A percentile compares a stretch with the other conserved stretches of the same genome.
Conservation (phyloP, 2,113 vertebrate species). For the Misgurnus mizolepis region DNA sequence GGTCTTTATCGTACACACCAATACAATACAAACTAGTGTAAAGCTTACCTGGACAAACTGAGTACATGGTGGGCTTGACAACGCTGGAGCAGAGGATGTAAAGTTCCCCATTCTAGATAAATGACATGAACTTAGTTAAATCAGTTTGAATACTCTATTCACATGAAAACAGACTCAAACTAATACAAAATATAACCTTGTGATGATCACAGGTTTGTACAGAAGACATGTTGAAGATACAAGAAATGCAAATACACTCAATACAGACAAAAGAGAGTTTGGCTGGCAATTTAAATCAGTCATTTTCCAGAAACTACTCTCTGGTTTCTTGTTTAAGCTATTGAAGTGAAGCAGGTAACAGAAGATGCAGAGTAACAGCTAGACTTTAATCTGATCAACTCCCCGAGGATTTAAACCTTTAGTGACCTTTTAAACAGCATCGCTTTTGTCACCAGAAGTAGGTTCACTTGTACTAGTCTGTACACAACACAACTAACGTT, state of each 20-base stretch:
- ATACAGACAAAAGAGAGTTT: background rate
- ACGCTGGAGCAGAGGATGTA: slow-evolving; percentile 59
- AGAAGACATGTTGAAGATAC: slow-evolving; percentile 17
- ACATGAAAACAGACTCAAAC: background rate
- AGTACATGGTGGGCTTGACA: slow-evolving; percentile 58
- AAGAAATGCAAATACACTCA: slow-evolving; percentile 5
- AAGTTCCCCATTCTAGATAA: slow-evolving; percentile 77
- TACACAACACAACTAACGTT: background rate
- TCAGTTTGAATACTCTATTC: background rate
- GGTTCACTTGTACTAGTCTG: background rate
- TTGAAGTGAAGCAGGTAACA: background rate
- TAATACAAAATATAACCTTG: slow-evolving; percentile 17
- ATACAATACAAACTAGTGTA: too few species aligned
- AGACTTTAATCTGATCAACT: slow-evolving; percentile 18
- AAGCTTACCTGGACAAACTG: slow-evolving; percentile 71
- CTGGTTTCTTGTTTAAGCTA: background rate
- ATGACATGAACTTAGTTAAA: slow-evolving; percentile 31
- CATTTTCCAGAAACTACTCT: background rate
- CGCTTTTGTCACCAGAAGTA: background rate
- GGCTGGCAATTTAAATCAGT: background rate
- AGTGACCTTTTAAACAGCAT: background rate
- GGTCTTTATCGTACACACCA: too few species aligned
- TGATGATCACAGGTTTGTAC: slow-evolving; percentile 22
- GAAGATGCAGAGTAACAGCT: background rate
- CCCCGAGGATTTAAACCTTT: background rate